Conservation (phyloP, 2,888 invertebrate species). For the Trissolcus brochymenae region DNA sequence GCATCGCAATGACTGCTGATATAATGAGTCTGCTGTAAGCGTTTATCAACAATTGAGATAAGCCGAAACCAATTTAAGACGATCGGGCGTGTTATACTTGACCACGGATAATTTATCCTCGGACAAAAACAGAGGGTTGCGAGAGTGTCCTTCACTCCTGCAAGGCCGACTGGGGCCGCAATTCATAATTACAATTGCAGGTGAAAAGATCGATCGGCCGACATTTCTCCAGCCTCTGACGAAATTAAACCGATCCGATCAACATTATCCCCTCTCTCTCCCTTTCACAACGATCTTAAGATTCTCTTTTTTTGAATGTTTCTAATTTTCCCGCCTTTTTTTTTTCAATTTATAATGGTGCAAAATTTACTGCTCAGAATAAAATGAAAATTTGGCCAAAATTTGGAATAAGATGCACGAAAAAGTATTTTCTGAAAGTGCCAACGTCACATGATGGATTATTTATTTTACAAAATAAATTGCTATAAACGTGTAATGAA, state of each 20-base stretch:
- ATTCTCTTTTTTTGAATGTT: not conserved
- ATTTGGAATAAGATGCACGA: too few species aligned
- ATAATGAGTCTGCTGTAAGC: not conserved
- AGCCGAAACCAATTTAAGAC: not conserved
- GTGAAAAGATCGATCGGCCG: constrained; percentile 50
- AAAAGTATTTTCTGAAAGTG: too few species aligned
- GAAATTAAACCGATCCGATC: constrained; percentile 8
- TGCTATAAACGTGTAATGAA: too few species aligned
- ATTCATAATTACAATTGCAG: constrained; percentile 51
- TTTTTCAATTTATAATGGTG: too few species aligned
- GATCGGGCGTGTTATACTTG: constrained; percentile 13
- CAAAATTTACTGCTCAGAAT: too few species aligned
- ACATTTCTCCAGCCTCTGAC: constrained; percentile 41
- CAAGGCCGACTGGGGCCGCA: constrained; percentile 54
- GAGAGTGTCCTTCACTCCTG: constrained; percentile 50
- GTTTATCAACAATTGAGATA: not conserved
- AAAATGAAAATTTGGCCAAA: too few species aligned
- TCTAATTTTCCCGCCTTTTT: not conserved
- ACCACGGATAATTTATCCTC: constrained; percentile 26
- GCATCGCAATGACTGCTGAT: constrained; percentile 28
- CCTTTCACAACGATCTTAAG: not conserved
- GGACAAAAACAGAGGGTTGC: constrained; percentile 33
- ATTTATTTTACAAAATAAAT: too few species aligned
- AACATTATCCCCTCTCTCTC: not conserved
- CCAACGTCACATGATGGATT: too few species aligned